Percentiles rank a stretch among this genome's conserved stretches.
Evolutionary conservation across 53 echinoderm and acorn worm genomes (phyloP).

Genomic region (Apostichopus leukothele): DNA sequence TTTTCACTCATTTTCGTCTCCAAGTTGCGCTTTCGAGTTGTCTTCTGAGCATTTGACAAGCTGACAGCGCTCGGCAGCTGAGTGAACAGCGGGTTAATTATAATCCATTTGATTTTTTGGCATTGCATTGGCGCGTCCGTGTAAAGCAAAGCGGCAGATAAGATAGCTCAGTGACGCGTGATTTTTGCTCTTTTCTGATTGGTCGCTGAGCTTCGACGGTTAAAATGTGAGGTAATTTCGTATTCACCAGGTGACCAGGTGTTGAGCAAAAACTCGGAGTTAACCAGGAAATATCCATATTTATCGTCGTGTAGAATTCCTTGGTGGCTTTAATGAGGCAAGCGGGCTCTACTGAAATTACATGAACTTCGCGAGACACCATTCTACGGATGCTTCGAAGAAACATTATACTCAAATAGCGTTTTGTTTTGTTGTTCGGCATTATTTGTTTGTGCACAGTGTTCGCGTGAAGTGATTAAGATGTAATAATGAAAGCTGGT

Average conservation of each 20-base stretch:
- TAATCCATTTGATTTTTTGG: slow-evolving; percentile 86
- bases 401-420: slow-evolving; percentile 1
- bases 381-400: slow-evolving; percentile 8
- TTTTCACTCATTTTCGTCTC: slow-evolving; percentile 41
- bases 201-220: slow-evolving; percentile 21
- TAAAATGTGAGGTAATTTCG: slow-evolving; percentile 41
- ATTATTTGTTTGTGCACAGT: too few species aligned
- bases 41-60: slow-evolving; percentile 26
- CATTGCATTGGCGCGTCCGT: background rate
- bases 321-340: slow-evolving; percentile 47
- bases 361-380: background rate
- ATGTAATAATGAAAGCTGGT: background rate
- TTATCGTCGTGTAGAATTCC: slow-evolving; percentile 42
- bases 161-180: slow-evolving; percentile 1
- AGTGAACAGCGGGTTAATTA: slow-evolving; percentile 82
- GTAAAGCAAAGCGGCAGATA: slow-evolving; percentile 22
- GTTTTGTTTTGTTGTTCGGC: too few species aligned
- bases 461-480: background rate
- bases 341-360: slow-evolving; percentile 15
- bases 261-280: slow-evolving; percentile 41
- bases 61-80: slow-evolving; percentile 65
- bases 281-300: slow-evolving; percentile 48
- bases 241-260: slow-evolving; percentile 48
- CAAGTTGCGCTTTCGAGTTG: slow-evolving; percentile 40
- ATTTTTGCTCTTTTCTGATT: slow-evolving; percentile 38